These are phyloP conservation scores for Morone chrysops DNA, from an alignment of 2,113 vertebrate species.

Conservation along the genomic window DNA sequence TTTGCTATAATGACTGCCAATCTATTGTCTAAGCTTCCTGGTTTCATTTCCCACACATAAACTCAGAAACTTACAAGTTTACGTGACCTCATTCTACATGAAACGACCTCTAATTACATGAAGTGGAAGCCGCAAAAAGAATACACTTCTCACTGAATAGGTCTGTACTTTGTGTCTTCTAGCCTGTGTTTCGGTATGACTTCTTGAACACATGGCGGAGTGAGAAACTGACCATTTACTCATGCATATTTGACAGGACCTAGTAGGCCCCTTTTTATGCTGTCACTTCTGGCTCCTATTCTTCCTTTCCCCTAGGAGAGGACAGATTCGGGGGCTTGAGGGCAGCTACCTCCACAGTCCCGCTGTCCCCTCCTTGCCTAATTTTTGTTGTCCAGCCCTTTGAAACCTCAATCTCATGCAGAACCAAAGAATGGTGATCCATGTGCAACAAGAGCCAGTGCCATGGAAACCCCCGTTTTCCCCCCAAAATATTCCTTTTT, in stretches of 20 bases:
- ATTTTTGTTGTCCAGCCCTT: conserved; percentile 86
- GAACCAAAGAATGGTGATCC: conserved; percentile 87
- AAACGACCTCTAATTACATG: conserved; percentile 93
- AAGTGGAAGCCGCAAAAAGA: conserved; percentile 78
- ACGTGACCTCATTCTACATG: conserved; percentile 84
- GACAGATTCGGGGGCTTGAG: conserved; percentile 75
- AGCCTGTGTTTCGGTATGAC: conserved; percentile 53
- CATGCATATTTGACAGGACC: conserved; percentile 85
- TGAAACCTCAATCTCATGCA: conserved; percentile 87
- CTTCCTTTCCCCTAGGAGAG: conserved; percentile 80
- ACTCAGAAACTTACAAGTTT: conserved; percentile 79
- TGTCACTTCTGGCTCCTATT: conserved; percentile 83
- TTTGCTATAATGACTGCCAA: conserved; percentile 71
- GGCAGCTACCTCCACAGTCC: conserved; percentile 88
- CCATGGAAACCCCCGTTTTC: conserved; percentile 96
- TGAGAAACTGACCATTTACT: conserved; percentile 86
- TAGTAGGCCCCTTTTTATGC: conserved; percentile 83
- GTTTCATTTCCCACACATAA: conserved; percentile 82
- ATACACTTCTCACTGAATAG: conserved; percentile 66
- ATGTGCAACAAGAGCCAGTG: conserved; percentile 89
- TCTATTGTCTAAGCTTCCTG: conserved; percentile 82
- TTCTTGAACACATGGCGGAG: conserved; percentile 68
- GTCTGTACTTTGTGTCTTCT: conserved; percentile 54
- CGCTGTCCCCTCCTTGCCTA: conserved; percentile 82
- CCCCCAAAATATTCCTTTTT: conserved; percentile 91